Conservation (phyloP, 2,113 vertebrate genomes). For the Ascaphus truei region DNA sequence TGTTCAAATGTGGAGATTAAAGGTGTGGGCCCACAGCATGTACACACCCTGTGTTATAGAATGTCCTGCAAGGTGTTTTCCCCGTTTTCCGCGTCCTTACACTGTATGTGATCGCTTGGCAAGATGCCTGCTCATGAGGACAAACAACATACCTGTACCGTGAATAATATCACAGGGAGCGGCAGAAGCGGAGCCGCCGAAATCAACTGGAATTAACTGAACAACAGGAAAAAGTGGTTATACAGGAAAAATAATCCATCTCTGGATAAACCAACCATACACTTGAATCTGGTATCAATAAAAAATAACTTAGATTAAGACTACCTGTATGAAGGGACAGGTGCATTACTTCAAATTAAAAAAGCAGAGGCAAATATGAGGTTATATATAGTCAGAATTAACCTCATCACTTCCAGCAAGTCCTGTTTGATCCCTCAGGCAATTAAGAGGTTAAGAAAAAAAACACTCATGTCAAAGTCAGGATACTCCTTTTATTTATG, state of each 20-base stretch:
- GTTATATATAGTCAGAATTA: too few relatives aligned
- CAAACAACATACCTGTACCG: not conserved
- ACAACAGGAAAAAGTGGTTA: not conserved
- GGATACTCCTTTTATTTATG: too few relatives aligned
- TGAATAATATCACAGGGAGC: not conserved
- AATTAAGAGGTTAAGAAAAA: too few relatives aligned
- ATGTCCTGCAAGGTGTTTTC: slow-evolving; percentile 12
- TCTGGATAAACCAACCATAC: not conserved
- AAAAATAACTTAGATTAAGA: too few relatives aligned
- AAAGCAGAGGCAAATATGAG: too few relatives aligned
- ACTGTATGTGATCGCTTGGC: not conserved
- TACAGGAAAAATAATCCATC: not conserved
- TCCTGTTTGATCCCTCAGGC: too few relatives aligned
- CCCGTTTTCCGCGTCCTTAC: not conserved
- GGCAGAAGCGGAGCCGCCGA: not conserved
- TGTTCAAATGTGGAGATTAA: not conserved
- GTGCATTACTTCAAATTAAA: too few relatives aligned
- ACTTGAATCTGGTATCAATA: not conserved
- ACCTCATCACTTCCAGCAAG: too few relatives aligned
- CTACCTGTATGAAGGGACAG: too few relatives aligned
- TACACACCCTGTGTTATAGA: slow-evolving; percentile 29
- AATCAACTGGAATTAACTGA: not conserved
- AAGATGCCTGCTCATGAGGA: not conserved
- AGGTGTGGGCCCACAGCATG: not conserved
- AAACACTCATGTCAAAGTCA: too few relatives aligned